phyloP scores from a whole-genome alignment of 2,797 vertebrate genomes.

The Anabas testudineus region DNA sequence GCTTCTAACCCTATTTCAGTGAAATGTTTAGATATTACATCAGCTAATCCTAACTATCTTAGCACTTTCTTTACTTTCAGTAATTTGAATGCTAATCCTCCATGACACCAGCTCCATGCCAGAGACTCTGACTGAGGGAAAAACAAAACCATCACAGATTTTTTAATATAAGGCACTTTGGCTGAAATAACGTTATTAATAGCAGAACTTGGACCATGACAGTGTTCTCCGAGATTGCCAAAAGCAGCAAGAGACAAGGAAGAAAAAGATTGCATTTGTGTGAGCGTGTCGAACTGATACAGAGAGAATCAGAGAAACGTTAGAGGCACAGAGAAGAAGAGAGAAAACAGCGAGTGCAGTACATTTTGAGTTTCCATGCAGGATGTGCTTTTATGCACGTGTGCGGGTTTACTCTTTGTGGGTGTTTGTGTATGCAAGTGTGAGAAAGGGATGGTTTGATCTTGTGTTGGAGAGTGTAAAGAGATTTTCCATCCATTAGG shows the following conservation, averaged over 20 bases:
- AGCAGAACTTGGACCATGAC: constrained; percentile 59
- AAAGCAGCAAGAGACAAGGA: constrained; percentile 50
- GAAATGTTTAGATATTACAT: not conserved
- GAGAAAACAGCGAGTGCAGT: not conserved
- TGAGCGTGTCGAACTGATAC: constrained; percentile 15
- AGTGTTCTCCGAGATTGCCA: constrained; percentile 51
- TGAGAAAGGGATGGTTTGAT: constrained; percentile 55
- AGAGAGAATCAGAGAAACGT: constrained; percentile 12
- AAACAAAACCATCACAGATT: constrained; percentile 43
- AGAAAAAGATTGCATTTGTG: constrained; percentile 36
- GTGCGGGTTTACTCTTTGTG: constrained; percentile 32
- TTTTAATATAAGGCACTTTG: constrained; percentile 50
- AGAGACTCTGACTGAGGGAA: constrained; percentile 34
- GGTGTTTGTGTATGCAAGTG: constrained; percentile 44
- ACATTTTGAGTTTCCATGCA: constrained; percentile 19
- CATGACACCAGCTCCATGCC: constrained; percentile 10
- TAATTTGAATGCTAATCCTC: constrained; percentile 39
- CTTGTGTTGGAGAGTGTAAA: constrained; percentile 69
- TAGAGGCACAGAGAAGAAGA: constrained; percentile 13
- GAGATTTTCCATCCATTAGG: constrained; percentile 83
- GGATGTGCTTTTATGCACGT: constrained; percentile 28
- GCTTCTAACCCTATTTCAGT: not conserved
- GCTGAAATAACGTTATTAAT: constrained; percentile 67
- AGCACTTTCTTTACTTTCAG: constrained; percentile 21
- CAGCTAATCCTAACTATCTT: not conserved